Conservation (phyloP, 2,113 vertebrate genomes). For the Leiothrix lutea region DNA sequence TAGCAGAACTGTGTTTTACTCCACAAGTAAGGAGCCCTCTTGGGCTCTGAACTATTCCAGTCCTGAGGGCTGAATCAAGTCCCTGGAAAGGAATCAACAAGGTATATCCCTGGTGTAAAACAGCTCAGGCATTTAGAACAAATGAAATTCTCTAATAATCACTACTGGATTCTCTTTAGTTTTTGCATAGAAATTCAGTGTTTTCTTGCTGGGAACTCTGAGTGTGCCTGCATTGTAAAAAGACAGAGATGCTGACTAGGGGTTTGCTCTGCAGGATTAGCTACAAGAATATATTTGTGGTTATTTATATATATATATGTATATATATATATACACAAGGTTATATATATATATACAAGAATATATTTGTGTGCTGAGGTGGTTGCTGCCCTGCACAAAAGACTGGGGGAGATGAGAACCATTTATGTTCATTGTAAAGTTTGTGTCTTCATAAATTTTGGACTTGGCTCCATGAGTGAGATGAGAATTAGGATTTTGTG, state of each 20-base stretch:
- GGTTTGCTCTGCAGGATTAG: neutral
- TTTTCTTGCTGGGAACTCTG: neutral
- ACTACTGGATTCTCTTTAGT: neutral
- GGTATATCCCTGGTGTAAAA: neutral
- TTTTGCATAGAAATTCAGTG: neutral
- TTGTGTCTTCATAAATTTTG: neutral
- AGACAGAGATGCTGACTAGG: neutral
- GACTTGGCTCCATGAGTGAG: neutral
- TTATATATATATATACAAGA: no score
- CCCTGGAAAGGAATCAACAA: neutral
- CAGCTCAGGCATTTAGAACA: no score
- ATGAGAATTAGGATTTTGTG: neutral
- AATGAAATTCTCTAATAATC: neutral
- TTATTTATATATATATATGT: no score
- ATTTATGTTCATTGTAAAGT: neutral
- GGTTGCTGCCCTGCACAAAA: neutral
- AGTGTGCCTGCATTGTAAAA: neutral
- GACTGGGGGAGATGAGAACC: neutral
- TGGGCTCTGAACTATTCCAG: neutral
- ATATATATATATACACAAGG: no score
- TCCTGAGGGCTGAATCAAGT: neutral
- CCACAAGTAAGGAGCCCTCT: neutral
- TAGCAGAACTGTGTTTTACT: neutral
- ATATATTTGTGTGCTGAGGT: neutral
- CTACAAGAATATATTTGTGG: no score